These are phyloP conservation scores for Nematostella vectensis DNA, from an alignment of 92 coral and sea anemone species.

Conservation along the genomic window DNA sequence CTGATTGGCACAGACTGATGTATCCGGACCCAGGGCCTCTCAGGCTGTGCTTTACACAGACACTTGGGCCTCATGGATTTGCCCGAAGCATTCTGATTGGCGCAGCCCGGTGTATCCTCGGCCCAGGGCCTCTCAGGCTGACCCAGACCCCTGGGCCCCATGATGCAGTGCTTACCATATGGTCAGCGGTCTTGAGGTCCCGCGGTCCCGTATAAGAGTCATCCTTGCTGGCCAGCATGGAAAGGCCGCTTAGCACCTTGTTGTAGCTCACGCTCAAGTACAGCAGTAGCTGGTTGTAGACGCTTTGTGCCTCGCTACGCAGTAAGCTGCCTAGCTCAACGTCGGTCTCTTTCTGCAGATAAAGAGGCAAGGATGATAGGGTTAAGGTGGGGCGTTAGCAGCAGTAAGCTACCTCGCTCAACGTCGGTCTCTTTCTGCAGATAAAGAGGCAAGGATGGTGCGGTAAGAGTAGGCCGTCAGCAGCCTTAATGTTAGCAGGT, in stretches of 20 bases:
- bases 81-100: too few species aligned
- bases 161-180: constrained; percentile 86
- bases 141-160: too few species aligned
- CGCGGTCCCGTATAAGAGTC: constrained; percentile 70
- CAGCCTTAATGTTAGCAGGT: neutral
- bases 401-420: constrained; percentile 77
- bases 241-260: constrained; percentile 89
- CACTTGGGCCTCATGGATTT: too few species aligned
- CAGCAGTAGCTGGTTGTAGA: constrained; percentile 84
- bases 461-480: neutral
- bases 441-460: neutral
- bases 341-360: constrained; percentile 72
- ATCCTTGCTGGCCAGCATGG: constrained; percentile 89
- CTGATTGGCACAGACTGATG: too few species aligned
- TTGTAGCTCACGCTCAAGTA: constrained; percentile 85
- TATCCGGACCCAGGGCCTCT: too few species aligned
- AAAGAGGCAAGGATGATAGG: constrained; percentile 2
- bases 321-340: constrained; percentile 87
- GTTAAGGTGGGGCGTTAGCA: too few species aligned
- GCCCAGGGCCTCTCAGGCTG: too few species aligned
- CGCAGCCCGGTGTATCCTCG: too few species aligned
- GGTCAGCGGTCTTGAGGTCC: constrained; percentile 60
- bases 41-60: too few species aligned
- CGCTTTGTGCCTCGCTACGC: constrained; percentile 89
- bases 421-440: constrained; percentile 84